Percentiles rank a stretch among this genome's conserved stretches.
Conservation (phyloP, 2,888 invertebrate species). For the Apantesis nais region DNA sequence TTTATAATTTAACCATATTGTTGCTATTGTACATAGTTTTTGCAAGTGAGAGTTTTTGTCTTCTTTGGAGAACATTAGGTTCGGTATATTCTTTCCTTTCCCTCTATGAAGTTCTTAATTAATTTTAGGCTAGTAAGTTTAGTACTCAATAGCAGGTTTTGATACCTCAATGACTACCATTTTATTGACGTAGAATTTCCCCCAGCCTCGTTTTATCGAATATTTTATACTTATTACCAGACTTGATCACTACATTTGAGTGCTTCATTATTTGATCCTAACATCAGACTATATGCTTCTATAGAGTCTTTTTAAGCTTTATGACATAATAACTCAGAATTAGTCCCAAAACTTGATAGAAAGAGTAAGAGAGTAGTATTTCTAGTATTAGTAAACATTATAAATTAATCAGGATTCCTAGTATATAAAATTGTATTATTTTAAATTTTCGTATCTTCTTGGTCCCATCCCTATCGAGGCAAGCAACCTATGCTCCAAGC, state of each 20-base stretch:
- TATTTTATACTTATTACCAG: too few relatives aligned
- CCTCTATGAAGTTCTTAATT: too few relatives aligned
- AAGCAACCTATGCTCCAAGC: slow-evolving; percentile 40
- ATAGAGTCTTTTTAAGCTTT: not conserved
- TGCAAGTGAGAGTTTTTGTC: not conserved
- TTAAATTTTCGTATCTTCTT: not conserved
- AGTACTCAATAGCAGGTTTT: not conserved
- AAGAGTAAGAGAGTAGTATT: too few relatives aligned
- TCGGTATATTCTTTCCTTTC: not conserved
- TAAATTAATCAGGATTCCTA: too few relatives aligned
- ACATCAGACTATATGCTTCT: not conserved
- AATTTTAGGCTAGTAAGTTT: too few relatives aligned
- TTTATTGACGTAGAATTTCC: too few relatives aligned
- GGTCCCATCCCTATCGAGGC: slow-evolving; percentile 23
- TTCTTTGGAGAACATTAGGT: not conserved
- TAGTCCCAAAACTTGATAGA: not conserved
- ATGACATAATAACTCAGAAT: not conserved
- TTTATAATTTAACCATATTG: too few relatives aligned
- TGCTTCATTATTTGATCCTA: not conserved
- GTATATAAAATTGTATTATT: not conserved
- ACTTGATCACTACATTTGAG: too few relatives aligned
- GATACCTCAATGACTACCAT: too few relatives aligned
- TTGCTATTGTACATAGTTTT: too few relatives aligned
- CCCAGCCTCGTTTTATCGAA: not conserved
- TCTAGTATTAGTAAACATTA: too few relatives aligned